Percentiles rank a stretch among this genome's conserved stretches.
phyloP scores from a whole-genome alignment of 2,888 invertebrate genomes.

The Lasioglossum oenotherae region DNA sequence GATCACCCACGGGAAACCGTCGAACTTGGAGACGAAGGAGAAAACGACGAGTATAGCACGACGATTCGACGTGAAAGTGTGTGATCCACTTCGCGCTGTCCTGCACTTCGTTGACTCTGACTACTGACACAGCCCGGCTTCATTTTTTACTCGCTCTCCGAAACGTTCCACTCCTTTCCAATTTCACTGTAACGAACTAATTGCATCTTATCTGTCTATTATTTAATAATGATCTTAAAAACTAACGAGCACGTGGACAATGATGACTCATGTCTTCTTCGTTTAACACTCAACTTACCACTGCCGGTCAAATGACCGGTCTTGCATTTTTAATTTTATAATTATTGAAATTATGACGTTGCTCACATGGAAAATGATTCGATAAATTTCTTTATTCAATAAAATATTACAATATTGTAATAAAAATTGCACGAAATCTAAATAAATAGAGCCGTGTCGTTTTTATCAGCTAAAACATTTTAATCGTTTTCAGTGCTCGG shows the following conservation, averaged over 20 bases:
- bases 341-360: too few relatives aligned
- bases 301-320: too few relatives aligned
- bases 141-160: not conserved
- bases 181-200: not conserved
- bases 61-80: not conserved
- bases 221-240: not conserved
- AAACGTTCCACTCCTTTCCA: not conserved
- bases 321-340: too few relatives aligned
- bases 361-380: too few relatives aligned
- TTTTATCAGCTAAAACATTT: too few relatives aligned
- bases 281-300: not conserved
- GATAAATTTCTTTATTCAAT: too few relatives aligned
- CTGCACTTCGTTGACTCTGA: constrained; percentile 31
- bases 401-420: too few relatives aligned
- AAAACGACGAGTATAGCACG: not conserved
- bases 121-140: constrained; percentile 15
- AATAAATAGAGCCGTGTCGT: too few relatives aligned
- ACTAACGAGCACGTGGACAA: not conserved
- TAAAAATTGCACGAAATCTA: too few relatives aligned
- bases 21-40: constrained; percentile 31
- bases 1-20: constrained; percentile 18
- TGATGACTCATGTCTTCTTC: not conserved
- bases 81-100: not conserved
- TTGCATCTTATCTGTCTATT: not conserved
- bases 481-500: too few relatives aligned